phyloP scores from a whole-genome alignment of 1,140 invertebrate genomes.

The Solen grandis region DNA sequence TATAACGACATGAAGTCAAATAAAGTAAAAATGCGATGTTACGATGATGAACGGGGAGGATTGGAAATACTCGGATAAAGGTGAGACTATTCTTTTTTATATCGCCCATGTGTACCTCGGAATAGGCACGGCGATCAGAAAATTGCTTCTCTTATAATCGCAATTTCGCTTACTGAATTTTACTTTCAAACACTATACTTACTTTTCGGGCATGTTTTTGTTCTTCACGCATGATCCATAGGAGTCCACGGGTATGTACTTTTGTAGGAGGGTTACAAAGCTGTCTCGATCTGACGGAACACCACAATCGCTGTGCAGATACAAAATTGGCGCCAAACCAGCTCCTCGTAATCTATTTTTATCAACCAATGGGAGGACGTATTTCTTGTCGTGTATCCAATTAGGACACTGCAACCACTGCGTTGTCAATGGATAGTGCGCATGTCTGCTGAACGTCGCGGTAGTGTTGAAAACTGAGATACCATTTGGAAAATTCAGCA shows the following conservation, averaged over 20 bases:
- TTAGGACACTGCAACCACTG: conserved; percentile 85
- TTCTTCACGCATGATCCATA: conserved; percentile 79
- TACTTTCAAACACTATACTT: conserved; percentile 63
- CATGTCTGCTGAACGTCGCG: conserved; percentile 89
- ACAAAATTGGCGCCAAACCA: conserved; percentile 86
- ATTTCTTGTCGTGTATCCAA: conserved; percentile 83
- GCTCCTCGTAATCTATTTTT: conserved; percentile 83
- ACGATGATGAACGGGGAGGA: no score
- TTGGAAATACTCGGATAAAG: no score
- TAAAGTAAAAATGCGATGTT: no score
- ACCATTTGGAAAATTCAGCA: conserved; percentile 83
- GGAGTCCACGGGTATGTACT: conserved; percentile 83
- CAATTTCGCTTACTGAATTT: no score
- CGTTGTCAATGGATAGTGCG: conserved; percentile 88
- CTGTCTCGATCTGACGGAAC: conserved; percentile 88
- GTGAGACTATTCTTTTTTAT: no score
- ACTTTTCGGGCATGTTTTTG: conserved; percentile 86
- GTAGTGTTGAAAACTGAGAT: conserved; percentile 89
- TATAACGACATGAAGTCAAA: no score
- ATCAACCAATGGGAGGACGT: conserved; percentile 82
- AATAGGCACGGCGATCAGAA: no score
- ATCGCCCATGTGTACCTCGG: no score
- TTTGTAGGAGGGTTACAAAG: conserved; percentile 88
- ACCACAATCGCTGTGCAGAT: conserved; percentile 90
- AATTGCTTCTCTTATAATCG: no score